These are phyloP conservation scores for Agrilus cyanescens DNA, from an alignment of 2,888 invertebrate species.

Conservation along the genomic window DNA sequence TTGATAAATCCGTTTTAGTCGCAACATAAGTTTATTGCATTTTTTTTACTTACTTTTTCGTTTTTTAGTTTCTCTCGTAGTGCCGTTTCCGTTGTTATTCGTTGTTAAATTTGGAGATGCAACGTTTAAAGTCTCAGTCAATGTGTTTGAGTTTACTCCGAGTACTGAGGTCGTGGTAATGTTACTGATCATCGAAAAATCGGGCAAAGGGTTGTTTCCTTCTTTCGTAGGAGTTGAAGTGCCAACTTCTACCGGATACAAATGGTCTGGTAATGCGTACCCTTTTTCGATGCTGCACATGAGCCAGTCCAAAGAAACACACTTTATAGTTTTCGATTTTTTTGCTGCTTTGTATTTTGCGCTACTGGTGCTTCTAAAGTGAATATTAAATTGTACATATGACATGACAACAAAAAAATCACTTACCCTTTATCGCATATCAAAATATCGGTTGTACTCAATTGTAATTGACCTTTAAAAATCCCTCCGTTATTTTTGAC, in stretches of 20 bases:
- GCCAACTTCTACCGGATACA: conserved; percentile 45
- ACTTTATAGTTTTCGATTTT: conserved; percentile 40
- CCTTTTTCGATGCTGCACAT: conserved; percentile 63
- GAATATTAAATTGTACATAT: conserved; percentile 7
- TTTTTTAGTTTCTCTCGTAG: conserved; percentile 3
- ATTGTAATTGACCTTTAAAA: conserved; percentile 35
- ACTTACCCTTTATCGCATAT: conserved; percentile 42
- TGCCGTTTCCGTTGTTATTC: conserved; percentile 1
- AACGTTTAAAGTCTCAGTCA: conserved; percentile 14
- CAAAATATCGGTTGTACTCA: conserved; percentile 44
- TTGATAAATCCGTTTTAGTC: conserved; percentile 2
- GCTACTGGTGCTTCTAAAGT: conserved; percentile 51
- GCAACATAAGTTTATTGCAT: not conserved
- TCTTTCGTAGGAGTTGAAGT: conserved; percentile 61
- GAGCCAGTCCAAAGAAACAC: conserved; percentile 70
- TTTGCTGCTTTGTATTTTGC: conserved; percentile 58
- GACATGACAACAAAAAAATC: not conserved
- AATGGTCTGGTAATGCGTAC: conserved; percentile 51
- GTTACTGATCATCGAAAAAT: conserved; percentile 40
- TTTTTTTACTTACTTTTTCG: conserved; percentile 7
- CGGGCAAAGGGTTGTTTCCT: conserved; percentile 30
- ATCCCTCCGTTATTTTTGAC: conserved; percentile 63
- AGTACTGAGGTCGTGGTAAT: conserved; percentile 21
- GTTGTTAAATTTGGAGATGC: conserved; percentile 5
- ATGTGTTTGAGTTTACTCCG: not conserved